Evolutionary conservation across 2,113 vertebrate species (phyloP), one percentile per base, ranked within the genome.

Genomic region (Dromas ardeola): DNA sequence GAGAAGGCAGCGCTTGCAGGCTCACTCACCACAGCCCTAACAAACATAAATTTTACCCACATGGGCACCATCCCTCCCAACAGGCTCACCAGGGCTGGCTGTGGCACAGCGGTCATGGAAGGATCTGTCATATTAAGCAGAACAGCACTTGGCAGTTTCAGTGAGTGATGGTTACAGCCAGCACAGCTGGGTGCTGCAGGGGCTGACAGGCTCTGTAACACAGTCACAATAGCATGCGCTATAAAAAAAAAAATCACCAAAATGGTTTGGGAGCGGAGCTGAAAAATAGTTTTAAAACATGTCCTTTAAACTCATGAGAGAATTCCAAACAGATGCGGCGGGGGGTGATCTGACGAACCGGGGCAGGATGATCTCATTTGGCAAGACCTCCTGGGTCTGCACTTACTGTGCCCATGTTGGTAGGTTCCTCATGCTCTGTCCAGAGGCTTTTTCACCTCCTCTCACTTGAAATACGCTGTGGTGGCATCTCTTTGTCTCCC

Each of bases 161-260:
- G 67, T 96, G 93, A 95, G 40, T 94, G 80, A 96, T 34, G 67
- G 78, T 73, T n/a, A 53, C n/a, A 87, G 91, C 81, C 90, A 90
- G 94, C 96, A 86, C 94, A 95, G 95, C 93, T 88, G 95, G 96
- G 90, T 86, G 91, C 94, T 87, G 94, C 93, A 82, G 83, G 66
- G 61, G 86, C 22, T 97, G 94, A 95, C 95, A 95, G 93, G 61
- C 86, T 89, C 94, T 65, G 10, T 67, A 93, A 85, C 49, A 50
- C 29, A 69, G 72, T 47, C 77, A 91, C 81, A 96, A 95, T 79
- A 92, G 77, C 89, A 67, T 89, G 69, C 11, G 3, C 62, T 15
- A 15, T 16, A 27, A 18, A 29, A 29, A 49, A 50, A 43, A 85
- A n/a, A 21, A 0, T 14, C 69, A 84, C 53, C 43, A 63, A 84